Evolutionary conservation across 2,888 invertebrate genomes (phyloP).

Genomic region (Loripinus fragilis): DNA sequence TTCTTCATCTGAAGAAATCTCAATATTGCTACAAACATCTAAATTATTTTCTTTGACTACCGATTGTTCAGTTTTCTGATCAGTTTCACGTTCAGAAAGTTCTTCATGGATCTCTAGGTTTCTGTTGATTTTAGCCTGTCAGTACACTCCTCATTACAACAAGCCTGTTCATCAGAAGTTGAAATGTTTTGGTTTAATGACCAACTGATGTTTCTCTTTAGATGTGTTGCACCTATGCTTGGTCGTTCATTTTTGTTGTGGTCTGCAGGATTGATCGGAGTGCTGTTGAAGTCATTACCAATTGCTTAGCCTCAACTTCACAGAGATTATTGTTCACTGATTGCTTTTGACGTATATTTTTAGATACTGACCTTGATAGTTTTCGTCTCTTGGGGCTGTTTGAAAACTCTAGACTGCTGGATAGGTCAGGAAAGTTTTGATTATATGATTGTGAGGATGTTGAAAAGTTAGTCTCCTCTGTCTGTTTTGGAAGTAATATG

Average conservation of each 20-base stretch:
- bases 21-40: neutral
- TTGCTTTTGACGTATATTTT: neutral
- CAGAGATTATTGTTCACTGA: neutral
- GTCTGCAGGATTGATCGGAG: neutral
- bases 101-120: neutral
- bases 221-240: neutral
- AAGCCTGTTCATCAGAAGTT: too few species aligned
- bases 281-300: too few species aligned
- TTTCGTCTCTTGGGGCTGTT: neutral
- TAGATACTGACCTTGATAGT: neutral
- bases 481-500: neutral
- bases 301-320: neutral
- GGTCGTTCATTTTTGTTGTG: neutral
- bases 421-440: neutral
- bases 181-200: neutral
- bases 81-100: too few species aligned
- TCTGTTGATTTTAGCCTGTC: neutral
- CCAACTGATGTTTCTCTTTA: neutral
- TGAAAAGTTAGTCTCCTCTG: neutral
- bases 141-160: too few species aligned
- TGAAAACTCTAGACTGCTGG: neutral
- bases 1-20: too few species aligned
- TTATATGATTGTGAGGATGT: neutral
- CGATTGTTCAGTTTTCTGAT: too few species aligned
- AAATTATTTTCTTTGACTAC: neutral